These are phyloP conservation scores for Drosophila biarmipes DNA, from an alignment of 1,140 invertebrate species.

Conservation along the genomic window DNA sequence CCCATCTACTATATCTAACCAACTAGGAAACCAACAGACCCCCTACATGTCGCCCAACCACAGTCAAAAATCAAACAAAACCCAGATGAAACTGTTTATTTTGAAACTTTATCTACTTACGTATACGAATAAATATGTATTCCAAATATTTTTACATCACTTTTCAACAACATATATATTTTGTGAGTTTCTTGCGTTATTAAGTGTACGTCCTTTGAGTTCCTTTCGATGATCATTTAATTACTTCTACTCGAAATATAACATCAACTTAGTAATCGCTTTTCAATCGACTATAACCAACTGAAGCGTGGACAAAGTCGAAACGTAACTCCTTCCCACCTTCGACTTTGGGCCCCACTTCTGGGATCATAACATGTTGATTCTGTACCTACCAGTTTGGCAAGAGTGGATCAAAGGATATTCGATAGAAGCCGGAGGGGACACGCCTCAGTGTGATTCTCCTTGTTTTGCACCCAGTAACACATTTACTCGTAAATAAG, in stretches of 20 bases:
- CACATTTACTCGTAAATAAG: constrained; percentile 1
- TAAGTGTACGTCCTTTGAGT: constrained; percentile 81
- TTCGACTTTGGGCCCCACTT: constrained; percentile 15
- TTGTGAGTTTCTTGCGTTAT: constrained; percentile 61
- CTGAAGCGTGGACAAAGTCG: constrained; percentile 1
- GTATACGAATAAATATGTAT: constrained; percentile 50
- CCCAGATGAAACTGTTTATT: constrained; percentile 54
- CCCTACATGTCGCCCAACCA: constrained; percentile 38
- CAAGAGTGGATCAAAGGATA: constrained; percentile 4
- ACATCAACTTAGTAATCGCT: constrained; percentile 53
- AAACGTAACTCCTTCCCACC: neutral
- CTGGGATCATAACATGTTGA: constrained; percentile 25
- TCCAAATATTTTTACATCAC: constrained; percentile 69
- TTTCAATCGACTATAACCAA: constrained; percentile 30
- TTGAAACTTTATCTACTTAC: constrained; percentile 66
- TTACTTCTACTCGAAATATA: constrained; percentile 58
- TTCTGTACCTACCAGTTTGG: constrained; percentile 12
- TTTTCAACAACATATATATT: constrained; percentile 64
- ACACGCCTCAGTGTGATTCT: constrained; percentile 23
- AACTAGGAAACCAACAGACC: constrained; percentile 64
- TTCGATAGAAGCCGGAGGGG: constrained; percentile 17
- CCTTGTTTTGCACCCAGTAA: constrained; percentile 25
- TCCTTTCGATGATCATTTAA: constrained; percentile 67
- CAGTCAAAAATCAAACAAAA: constrained; percentile 36
- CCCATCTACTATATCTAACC: constrained; percentile 42